A percentile compares a stretch with the other conserved stretches of the same genome.
Evolutionary conservation across 2,888 invertebrate genomes (phyloP).

Genomic region (Himalopsyche kuldschensis): DNA sequence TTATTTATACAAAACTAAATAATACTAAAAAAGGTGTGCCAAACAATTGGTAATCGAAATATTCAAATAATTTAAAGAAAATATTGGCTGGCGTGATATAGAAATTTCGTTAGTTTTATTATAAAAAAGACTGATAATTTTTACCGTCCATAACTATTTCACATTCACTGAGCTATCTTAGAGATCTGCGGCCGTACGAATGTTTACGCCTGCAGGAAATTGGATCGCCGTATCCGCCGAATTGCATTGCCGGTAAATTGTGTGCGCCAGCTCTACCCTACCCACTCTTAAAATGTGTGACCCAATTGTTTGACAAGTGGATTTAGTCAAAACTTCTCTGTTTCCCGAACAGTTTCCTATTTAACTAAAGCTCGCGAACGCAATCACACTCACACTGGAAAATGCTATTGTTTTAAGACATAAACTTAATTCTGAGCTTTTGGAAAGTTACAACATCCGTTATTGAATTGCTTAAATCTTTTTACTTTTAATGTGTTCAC

Average conservation of each 20-base stretch:
- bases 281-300: not conserved
- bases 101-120: too few relatives aligned
- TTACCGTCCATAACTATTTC: not conserved
- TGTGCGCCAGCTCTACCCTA: not conserved
- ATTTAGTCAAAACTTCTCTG: not conserved
- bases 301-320: not conserved
- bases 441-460: too few relatives aligned
- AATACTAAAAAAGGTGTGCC: too few relatives aligned
- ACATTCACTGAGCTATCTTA: not conserved
- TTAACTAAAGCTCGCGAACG: not conserved
- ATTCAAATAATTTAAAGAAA: too few relatives aligned
- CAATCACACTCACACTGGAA: not conserved
- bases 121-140: too few relatives aligned
- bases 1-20: too few relatives aligned
- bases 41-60: too few relatives aligned
- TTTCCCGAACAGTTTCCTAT: not conserved
- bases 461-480: too few relatives aligned
- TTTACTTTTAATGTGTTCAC: too few relatives aligned
- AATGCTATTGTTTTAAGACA: not conserved
- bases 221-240: not conserved
- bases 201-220: not conserved
- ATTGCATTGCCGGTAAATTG: not conserved
- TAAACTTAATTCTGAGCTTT: too few relatives aligned
- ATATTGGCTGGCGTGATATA: too few relatives aligned
- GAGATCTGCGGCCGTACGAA: not conserved